Conservation (phyloP, 2,888 invertebrate genomes). For the Leucophenga maculata region DNA sequence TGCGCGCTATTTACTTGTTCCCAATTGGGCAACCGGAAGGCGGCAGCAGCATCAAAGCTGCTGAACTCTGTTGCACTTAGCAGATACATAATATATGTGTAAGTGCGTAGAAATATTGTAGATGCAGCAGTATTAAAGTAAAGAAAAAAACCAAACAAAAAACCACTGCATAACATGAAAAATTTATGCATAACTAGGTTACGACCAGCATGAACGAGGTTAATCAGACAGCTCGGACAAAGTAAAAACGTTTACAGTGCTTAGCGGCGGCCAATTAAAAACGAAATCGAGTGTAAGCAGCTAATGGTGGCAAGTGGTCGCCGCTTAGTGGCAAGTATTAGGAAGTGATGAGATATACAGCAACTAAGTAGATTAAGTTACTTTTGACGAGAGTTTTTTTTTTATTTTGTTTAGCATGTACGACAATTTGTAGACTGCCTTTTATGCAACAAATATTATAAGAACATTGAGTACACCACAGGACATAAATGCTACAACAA, state of each 20-base stretch:
- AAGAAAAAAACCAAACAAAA: neutral
- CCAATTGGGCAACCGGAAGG: constrained; percentile 8
- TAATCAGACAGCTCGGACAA: neutral
- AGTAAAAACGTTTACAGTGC: too few species aligned
- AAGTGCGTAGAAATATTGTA: neutral
- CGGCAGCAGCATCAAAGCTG: neutral
- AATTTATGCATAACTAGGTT: constrained; percentile 7
- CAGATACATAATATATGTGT: constrained; percentile 15
- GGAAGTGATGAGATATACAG: too few species aligned
- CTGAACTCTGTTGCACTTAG: constrained; percentile 26
- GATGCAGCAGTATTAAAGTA: constrained; percentile 16
- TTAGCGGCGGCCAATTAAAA: neutral
- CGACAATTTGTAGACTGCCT: too few species aligned
- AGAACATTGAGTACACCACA: neutral
- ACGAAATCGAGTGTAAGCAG: neutral
- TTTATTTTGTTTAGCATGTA: too few species aligned
- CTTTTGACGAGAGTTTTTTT: too few species aligned
- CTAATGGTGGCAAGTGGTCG: too few species aligned
- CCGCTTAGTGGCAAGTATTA: too few species aligned
- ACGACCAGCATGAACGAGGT: neutral
- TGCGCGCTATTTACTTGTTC: constrained; percentile 20
- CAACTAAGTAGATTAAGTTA: too few species aligned
- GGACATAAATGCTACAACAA: neutral
- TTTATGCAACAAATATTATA: neutral
- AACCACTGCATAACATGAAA: neutral